phyloP scores from a whole-genome alignment of 2,797 vertebrate species.

The Pangasius larnaudii region DNA sequence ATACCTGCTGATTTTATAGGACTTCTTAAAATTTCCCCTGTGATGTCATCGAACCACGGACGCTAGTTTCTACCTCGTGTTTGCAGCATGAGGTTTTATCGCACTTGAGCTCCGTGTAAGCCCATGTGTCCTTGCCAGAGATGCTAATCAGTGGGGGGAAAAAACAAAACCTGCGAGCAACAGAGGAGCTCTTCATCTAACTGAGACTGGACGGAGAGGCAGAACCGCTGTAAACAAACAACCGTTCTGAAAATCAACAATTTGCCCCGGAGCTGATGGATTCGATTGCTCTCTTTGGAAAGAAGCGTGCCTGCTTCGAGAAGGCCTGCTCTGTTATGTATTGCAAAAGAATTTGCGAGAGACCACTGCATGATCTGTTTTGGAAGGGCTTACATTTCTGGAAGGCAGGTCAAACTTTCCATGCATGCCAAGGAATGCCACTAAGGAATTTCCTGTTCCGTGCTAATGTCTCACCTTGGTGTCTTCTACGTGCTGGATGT shows the following conservation, averaged over 20 bases:
- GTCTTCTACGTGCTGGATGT: conserved; percentile 3
- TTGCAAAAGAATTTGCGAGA: conserved; percentile 18
- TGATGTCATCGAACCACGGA: conserved; percentile 39
- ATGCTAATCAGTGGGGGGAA: conserved; percentile 39
- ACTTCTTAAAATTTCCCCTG: conserved; percentile 37
- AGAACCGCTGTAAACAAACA: conserved; percentile 32
- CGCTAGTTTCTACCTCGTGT: conserved; percentile 31
- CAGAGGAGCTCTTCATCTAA: conserved; percentile 8
- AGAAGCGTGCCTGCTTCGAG: conserved; percentile 9
- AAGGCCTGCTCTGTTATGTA: conserved; percentile 18
- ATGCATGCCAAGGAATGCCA: conserved; percentile 35
- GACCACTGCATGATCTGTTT: conserved; percentile 6
- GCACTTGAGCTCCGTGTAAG: conserved; percentile 30
- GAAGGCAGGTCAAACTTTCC: conserved; percentile 34
- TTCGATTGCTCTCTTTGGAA: conserved; percentile 14
- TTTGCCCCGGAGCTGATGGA: not conserved
- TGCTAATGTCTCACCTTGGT: conserved; percentile 37
- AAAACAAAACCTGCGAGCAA: conserved; percentile 23
- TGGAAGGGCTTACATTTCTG: conserved; percentile 29
- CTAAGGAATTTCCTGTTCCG: conserved; percentile 51
- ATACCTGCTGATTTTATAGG: conserved; percentile 53
- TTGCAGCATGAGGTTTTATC: conserved; percentile 40
- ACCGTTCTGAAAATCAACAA: conserved; percentile 19
- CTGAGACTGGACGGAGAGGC: not conserved
- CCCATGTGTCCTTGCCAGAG: conserved; percentile 37